Conservation (phyloP, 2,888 invertebrate genomes). For the Eupithecia centaureata region DNA sequence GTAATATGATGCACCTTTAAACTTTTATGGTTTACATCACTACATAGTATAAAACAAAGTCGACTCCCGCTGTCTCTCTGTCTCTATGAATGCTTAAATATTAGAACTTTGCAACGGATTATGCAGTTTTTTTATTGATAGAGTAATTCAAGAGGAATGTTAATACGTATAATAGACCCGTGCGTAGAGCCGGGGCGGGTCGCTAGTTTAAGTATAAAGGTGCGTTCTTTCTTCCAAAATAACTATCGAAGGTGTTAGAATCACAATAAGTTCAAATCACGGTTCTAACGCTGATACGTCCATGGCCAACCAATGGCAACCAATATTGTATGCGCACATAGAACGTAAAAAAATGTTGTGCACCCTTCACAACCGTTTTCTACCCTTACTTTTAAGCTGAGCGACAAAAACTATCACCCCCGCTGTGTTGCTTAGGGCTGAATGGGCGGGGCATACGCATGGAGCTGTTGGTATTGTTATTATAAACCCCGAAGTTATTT, state of each 20-base stretch:
- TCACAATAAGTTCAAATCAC: background rate
- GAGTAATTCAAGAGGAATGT: too few relatives aligned
- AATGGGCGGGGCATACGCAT: background rate
- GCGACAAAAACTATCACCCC: background rate
- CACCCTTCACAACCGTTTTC: background rate
- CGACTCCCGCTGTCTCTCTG: too few relatives aligned
- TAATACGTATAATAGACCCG: too few relatives aligned
- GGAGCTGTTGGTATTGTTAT: background rate
- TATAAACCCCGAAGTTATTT: background rate
- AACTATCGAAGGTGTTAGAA: background rate
- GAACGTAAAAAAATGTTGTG: background rate
- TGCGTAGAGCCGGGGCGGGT: too few relatives aligned
- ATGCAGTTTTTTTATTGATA: too few relatives aligned
- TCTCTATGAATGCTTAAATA: too few relatives aligned
- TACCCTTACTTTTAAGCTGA: background rate
- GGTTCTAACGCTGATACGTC: background rate
- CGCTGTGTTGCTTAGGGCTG: background rate
- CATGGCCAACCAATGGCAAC: background rate
- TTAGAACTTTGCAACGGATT: too few relatives aligned
- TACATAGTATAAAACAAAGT: too few relatives aligned
- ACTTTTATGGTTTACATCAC: too few relatives aligned
- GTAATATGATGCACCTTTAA: too few relatives aligned
- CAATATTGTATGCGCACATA: background rate
- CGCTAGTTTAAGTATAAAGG: too few relatives aligned
- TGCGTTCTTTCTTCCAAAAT: too few relatives aligned